phyloP scores from a whole-genome alignment of 2,113 vertebrate species.

The Rattus rattus region DNA sequence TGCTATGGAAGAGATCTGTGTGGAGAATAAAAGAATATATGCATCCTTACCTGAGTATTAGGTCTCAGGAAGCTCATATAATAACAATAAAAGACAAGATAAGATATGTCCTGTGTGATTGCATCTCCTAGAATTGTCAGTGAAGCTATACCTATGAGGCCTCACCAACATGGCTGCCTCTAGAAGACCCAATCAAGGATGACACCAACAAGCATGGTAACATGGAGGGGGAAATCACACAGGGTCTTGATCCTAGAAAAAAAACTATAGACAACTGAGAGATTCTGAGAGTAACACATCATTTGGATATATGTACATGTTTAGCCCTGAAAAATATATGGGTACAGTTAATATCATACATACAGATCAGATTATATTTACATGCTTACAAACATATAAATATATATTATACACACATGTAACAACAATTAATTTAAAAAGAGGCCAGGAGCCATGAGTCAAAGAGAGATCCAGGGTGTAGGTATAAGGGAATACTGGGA shows the following conservation, averaged over 20 bases:
- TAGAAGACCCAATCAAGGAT: not conserved
- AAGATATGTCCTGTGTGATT: not conserved
- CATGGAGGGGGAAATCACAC: not conserved
- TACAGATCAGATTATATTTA: not conserved
- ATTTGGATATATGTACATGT: not conserved
- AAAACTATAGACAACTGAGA: not conserved
- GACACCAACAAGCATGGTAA: not conserved
- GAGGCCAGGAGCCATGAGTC: not conserved
- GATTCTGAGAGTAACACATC: not conserved
- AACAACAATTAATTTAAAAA: not conserved
- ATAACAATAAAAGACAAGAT: slow-evolving; percentile 11
- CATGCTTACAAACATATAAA: not conserved
- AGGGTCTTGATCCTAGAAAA: not conserved
- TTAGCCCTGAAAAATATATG: not conserved
- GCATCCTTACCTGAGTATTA: not conserved
- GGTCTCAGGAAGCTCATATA: not conserved
- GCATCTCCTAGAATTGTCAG: not conserved
- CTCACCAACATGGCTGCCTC: not conserved
- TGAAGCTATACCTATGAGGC: not conserved
- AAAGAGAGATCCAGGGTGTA: not conserved
- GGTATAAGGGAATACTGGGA: not conserved
- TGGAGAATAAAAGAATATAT: not conserved
- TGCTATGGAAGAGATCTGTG: not conserved
- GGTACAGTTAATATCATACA: not conserved
- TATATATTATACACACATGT: not conserved